A percentile compares a stretch with the other conserved stretches of the same genome.
Conservation (phyloP, 2,888 invertebrate species). For the Calameuta idolon region DNA sequence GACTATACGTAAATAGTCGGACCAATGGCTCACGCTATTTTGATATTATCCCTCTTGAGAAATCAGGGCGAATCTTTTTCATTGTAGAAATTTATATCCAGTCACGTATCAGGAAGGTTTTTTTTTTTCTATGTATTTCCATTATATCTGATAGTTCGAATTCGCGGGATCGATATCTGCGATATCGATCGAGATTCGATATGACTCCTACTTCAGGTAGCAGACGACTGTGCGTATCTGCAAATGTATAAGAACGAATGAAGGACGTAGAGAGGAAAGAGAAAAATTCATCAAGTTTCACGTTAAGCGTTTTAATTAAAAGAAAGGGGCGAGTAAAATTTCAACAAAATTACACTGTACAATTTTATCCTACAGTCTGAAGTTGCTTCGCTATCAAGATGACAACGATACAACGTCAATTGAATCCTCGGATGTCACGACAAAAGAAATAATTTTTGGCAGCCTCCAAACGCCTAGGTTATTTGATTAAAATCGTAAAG, state of each 20-base stretch:
- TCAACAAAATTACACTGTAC: background rate
- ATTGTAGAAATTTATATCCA: background rate
- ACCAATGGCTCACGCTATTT: background rate
- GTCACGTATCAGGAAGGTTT: background rate
- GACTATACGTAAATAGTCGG: background rate
- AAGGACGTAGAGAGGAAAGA: background rate
- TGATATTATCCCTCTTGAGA: background rate
- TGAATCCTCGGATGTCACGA: background rate
- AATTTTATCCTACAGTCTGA: background rate
- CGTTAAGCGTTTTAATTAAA: background rate
- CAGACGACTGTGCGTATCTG: background rate
- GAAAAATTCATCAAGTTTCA: background rate
- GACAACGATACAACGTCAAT: background rate
- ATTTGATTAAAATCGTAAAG: background rate
- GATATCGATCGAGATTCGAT: background rate
- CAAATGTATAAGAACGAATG: background rate
- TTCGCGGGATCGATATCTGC: background rate
- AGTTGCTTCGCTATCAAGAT: background rate
- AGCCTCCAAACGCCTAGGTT: background rate
- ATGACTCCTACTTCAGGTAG: background rate
- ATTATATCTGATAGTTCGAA: background rate
- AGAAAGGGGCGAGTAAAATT: background rate
- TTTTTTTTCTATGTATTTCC: background rate
- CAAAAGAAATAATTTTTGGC: background rate
- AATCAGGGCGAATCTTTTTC: background rate